These are phyloP conservation scores for Typhlichthys eigenmanni DNA, from an alignment of 2,797 vertebrate species.

Conservation along the genomic window DNA sequence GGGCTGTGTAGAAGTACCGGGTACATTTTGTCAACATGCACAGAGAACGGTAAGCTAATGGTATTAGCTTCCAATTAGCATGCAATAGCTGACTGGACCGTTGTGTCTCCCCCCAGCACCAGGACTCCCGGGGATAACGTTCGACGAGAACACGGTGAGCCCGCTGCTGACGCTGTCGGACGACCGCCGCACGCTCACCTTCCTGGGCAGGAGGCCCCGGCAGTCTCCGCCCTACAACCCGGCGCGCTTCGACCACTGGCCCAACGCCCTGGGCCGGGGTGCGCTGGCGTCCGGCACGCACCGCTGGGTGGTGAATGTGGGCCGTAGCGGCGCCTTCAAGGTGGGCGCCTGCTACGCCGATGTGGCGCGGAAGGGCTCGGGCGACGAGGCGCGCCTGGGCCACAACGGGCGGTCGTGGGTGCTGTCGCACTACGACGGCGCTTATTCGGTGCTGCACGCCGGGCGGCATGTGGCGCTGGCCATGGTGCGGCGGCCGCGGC, in stretches of 20 bases:
- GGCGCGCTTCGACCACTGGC: constrained; percentile 88
- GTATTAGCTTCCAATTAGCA: too few species aligned
- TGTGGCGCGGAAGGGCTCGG: constrained; percentile 85
- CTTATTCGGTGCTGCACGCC: constrained; percentile 86
- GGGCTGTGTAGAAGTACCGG: too few species aligned
- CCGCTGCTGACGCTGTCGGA: constrained; percentile 84
- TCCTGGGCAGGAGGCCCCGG: constrained; percentile 80
- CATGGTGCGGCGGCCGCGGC: constrained; percentile 74
- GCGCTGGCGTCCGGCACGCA: constrained; percentile 81
- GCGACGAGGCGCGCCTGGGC: constrained; percentile 83
- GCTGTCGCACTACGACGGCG: constrained; percentile 84
- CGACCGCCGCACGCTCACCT: constrained; percentile 83
- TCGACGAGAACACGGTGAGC: constrained; percentile 85
- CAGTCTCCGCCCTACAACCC: constrained; percentile 73
- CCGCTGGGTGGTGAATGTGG: constrained; percentile 84
- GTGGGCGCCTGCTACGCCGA: constrained; percentile 88
- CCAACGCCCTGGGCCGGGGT: constrained; percentile 83
- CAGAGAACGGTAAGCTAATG: too few species aligned
- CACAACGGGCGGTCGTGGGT: constrained; percentile 89
- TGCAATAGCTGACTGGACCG: too few species aligned
- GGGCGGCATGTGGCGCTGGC: constrained; percentile 71
- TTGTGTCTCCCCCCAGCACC: constrained; percentile 55
- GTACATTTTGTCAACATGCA: too few species aligned
- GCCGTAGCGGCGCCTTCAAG: constrained; percentile 88
- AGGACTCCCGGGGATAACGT: constrained; percentile 71